Base-by-base conservation (phyloP, 2,797 vertebrate genomes). In the Sebastolobus alascanus region DNA sequence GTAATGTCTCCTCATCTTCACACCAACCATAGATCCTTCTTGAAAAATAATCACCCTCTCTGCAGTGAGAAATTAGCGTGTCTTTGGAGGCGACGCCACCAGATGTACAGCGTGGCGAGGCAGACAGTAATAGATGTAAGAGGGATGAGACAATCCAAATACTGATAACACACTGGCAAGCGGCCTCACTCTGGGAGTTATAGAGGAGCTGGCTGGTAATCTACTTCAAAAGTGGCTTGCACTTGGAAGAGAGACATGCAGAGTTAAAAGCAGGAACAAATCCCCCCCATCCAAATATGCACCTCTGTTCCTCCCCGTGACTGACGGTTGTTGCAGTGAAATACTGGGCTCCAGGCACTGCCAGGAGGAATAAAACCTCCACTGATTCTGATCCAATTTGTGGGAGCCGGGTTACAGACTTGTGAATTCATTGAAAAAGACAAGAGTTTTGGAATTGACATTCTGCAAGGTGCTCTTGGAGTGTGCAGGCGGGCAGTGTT, bases 351-450 rank as follows among this genome's bases (percentile, higher is more conserved):
- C 77, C 87, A 79, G 90, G 91, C 90, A 82, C 78, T 75, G 92
- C 94, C 91, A 89, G 88, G 67, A 93, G 94, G 87, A 89, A 92
- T 89, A 84, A 94, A 93, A 91, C 79, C 92, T 91, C 87, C 83
- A 84, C 86, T 92, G 87, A 92, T 94, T 93, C 90, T 87, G 73
- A 92, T 90, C 92, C 94, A 94, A 94, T 95, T 94, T 94, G 91
- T 65, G 73, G 38, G 64, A 76, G 77, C 89, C 83, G 67, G 87
- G 91, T 90, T 92, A 90, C 89, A 80, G 89, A 87, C 87, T 87
- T 80, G 65, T 79, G 82, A 75, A 85, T 87, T 93, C 85, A 89
- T 89, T 86, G 89, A 88, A 88, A 85, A 89, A 90, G 87, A 94
- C 89, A 88, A 90, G 88, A 83, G 80, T 86, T 86, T 68, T 89